Conservation (phyloP, 2,113 vertebrate species). For the Coryphaenoides rupestris region DNA sequence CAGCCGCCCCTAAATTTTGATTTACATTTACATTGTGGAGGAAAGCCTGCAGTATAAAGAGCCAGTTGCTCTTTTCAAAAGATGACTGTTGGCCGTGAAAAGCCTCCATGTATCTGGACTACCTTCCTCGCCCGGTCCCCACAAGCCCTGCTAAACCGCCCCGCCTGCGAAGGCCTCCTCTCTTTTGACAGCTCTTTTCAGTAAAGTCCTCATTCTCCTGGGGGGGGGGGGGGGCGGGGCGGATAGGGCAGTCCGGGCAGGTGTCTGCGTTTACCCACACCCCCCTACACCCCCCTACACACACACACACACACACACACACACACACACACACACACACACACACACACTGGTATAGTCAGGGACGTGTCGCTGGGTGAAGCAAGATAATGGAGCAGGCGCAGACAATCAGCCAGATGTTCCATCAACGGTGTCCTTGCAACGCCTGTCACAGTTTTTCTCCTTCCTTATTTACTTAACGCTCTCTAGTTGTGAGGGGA, state of each 20-base stretch:
- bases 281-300: too few relatives aligned
- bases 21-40: constrained; percentile 5
- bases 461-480: constrained; percentile 26
- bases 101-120: not conserved
- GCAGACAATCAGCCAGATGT: constrained; percentile 42
- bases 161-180: too few relatives aligned
- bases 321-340: too few relatives aligned
- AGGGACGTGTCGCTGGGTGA: constrained; percentile 21
- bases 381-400: constrained; percentile 37
- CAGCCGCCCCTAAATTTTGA: not conserved
- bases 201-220: not conserved
- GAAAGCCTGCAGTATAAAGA: too few relatives aligned
- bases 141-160: not conserved
- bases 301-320: too few relatives aligned
- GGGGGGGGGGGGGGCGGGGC: not conserved
- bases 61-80: too few relatives aligned
- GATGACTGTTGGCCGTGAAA: not conserved
- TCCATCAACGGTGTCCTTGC: constrained; percentile 28
- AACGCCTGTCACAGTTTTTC: constrained; percentile 9
- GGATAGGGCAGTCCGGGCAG: constrained; percentile 3
- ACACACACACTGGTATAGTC: constrained; percentile 36
- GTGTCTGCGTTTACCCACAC: constrained; percentile 28
- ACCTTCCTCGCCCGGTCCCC: not conserved
- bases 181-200: not conserved
- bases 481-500: constrained; percentile 43